Percentiles rank a stretch among this genome's conserved stretches.
phyloP scores from a whole-genome alignment of 2,113 vertebrate genomes.

The Melanostigma gelatinosum region DNA sequence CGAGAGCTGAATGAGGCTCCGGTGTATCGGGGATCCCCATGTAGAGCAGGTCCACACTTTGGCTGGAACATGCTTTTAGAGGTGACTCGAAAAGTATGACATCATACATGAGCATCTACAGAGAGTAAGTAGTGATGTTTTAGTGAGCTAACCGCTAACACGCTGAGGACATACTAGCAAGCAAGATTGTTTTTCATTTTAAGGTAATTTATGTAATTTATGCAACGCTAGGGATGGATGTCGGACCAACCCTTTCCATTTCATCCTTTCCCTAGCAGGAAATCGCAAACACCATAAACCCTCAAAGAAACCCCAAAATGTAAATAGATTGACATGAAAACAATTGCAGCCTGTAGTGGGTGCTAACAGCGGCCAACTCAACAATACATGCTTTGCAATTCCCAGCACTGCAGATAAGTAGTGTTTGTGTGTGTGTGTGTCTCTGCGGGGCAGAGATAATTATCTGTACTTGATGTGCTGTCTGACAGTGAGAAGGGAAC shows the following conservation, averaged over 20 bases:
- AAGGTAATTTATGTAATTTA: too few relatives aligned
- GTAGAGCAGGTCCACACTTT: too few relatives aligned
- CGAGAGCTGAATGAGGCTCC: too few relatives aligned
- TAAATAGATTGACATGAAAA: not conserved
- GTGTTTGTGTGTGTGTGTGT: not conserved
- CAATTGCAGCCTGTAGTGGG: not conserved
- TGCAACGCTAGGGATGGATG: too few relatives aligned
- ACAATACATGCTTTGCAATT: not conserved
- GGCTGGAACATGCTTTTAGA: too few relatives aligned
- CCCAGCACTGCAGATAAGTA: not conserved
- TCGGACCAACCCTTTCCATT: not conserved
- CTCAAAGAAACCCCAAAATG: not conserved
- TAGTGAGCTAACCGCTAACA: too few relatives aligned
- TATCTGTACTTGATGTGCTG: slow-evolving; percentile 3
- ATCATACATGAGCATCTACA: too few relatives aligned
- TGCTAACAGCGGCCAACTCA: not conserved
- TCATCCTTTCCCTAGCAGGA: not conserved
- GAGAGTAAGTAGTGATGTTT: too few relatives aligned
- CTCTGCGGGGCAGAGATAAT: slow-evolving; percentile 18
- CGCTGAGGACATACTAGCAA: too few relatives aligned
- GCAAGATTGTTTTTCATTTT: too few relatives aligned
- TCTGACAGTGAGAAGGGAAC: not conserved
- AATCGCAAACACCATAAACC: not conserved
- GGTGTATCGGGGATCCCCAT: too few relatives aligned
- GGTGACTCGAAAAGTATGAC: too few relatives aligned